These are phyloP conservation scores for Diplazon laetatorius DNA, from an alignment of 2,888 invertebrate genomes.

Conservation along the genomic window DNA sequence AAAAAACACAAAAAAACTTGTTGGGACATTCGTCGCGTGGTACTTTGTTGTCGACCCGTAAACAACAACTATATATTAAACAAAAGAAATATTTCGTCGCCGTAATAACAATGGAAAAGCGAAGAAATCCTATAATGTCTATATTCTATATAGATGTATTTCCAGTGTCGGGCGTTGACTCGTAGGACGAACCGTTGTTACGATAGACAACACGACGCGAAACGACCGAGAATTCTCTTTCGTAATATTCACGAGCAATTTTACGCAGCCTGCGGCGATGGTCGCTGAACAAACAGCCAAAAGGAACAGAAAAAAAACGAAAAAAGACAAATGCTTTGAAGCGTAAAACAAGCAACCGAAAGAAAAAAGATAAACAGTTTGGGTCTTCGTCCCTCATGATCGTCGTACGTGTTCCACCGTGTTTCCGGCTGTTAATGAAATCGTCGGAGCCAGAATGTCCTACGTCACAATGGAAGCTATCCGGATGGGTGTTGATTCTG, in stretches of 20 bases:
- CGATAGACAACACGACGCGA: neutral
- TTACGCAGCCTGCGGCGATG: neutral
- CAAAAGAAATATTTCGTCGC: neutral
- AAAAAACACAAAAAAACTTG: no score
- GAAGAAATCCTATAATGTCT: no score
- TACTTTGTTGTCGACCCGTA: neutral
- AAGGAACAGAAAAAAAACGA: neutral
- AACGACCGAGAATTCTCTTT: neutral
- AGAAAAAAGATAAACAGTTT: neutral
- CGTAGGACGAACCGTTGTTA: neutral
- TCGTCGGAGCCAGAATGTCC: conserved; percentile 7
- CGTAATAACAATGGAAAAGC: neutral
- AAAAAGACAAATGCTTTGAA: no score
- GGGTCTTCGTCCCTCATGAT: conserved; percentile 17
- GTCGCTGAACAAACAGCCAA: neutral
- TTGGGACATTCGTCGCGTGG: neutral
- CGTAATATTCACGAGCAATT: conserved; percentile 19
- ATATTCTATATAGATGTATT: no score
- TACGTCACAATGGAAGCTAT: neutral
- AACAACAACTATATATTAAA: no score
- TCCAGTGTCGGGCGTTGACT: neutral
- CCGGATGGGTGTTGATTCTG: conserved; percentile 1
- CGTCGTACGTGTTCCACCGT: neutral
- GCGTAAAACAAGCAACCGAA: neutral
- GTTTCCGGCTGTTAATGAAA: conserved; percentile 11